A percentile compares a stretch with the other conserved stretches of the same genome.
phyloP scores from a whole-genome alignment of 2,797 vertebrate species.

The Protosalanx chinensis region DNA sequence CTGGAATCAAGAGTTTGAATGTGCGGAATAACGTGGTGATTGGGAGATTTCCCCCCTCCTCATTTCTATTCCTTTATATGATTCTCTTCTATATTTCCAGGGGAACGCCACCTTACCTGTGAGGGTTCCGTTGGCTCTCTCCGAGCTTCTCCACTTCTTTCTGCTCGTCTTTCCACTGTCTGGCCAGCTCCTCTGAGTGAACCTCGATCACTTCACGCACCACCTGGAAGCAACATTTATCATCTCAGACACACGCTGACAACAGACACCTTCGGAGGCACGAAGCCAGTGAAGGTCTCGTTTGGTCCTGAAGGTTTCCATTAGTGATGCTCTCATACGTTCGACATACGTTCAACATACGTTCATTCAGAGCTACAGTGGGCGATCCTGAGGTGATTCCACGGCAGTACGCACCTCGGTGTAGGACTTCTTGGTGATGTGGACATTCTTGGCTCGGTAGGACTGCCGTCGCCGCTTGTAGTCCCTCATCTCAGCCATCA shows the following conservation, averaged over 20 bases:
- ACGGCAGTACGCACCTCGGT: constrained; percentile 79
- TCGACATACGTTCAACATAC: too few relatives aligned
- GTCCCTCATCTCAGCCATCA: constrained; percentile 97
- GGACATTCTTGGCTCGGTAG: constrained; percentile 96
- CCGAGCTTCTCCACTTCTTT: constrained; percentile 51
- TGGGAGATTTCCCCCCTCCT: too few relatives aligned
- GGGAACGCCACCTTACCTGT: constrained; percentile 50
- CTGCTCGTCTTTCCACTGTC: constrained; percentile 82
- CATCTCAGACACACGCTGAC: background rate
- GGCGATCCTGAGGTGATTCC: too few relatives aligned
- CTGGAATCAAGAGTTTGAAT: too few relatives aligned
- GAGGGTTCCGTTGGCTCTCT: constrained; percentile 40
- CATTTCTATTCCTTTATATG: too few relatives aligned
- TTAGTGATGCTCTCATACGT: too few relatives aligned
- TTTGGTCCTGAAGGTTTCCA: too few relatives aligned
- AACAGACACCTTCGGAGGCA: background rate
- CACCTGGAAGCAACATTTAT: constrained; percentile 70
- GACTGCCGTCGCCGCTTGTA: constrained; percentile 96
- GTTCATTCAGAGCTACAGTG: too few relatives aligned
- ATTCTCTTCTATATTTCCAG: too few relatives aligned
- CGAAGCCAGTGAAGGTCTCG: too few relatives aligned
- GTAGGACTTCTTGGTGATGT: constrained; percentile 98
- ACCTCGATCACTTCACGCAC: constrained; percentile 93
- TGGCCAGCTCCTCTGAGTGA: constrained; percentile 88
- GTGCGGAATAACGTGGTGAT: too few relatives aligned